Percentiles rank a stretch among this genome's conserved stretches.
Evolutionary conservation across 1,140 invertebrate genomes (phyloP).

Genomic region (Aphelinus certus): DNA sequence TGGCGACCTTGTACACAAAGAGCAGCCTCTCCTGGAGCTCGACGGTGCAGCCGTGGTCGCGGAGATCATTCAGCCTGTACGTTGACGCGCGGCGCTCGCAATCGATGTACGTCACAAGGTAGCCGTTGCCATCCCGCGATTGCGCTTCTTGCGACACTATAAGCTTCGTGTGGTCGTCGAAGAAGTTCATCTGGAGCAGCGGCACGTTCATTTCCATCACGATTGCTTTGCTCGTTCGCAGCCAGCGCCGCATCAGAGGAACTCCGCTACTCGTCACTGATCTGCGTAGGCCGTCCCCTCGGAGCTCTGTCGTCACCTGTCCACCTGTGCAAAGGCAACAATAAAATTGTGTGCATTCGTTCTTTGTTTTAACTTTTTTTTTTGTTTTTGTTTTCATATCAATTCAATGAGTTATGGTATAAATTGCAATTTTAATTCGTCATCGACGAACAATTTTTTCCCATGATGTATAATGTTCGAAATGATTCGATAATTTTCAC

Average conservation of each 20-base stretch:
- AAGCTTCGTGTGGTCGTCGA: slow-evolving; percentile 82
- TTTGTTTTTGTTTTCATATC: not conserved
- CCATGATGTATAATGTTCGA: no score
- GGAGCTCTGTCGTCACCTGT: not conserved
- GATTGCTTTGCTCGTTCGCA: slow-evolving; percentile 79
- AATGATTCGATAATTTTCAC: no score
- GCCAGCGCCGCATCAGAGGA: slow-evolving; percentile 76
- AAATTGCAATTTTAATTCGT: no score
- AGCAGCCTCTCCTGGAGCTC: slow-evolving; percentile 69
- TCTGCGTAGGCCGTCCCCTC: no score
- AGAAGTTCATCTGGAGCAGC: slow-evolving; percentile 75
- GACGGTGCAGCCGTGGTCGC: slow-evolving; percentile 69
- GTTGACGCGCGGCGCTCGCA: slow-evolving; percentile 70
- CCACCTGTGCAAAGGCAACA: slow-evolving; percentile 13
- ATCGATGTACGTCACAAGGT: slow-evolving; percentile 75
- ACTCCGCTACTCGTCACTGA: slow-evolving; percentile 64
- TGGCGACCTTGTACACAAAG: slow-evolving; percentile 68
- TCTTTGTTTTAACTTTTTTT: not conserved
- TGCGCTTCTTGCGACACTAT: slow-evolving; percentile 72
- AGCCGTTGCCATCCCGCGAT: slow-evolving; percentile 34
- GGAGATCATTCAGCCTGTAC: slow-evolving; percentile 69
- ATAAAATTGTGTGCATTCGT: not conserved
- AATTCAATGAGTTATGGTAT: no score
- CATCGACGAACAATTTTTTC: no score
- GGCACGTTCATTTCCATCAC: slow-evolving; percentile 72